phyloP scores from a whole-genome alignment of 2,888 invertebrate genomes.

The Automeris io region DNA sequence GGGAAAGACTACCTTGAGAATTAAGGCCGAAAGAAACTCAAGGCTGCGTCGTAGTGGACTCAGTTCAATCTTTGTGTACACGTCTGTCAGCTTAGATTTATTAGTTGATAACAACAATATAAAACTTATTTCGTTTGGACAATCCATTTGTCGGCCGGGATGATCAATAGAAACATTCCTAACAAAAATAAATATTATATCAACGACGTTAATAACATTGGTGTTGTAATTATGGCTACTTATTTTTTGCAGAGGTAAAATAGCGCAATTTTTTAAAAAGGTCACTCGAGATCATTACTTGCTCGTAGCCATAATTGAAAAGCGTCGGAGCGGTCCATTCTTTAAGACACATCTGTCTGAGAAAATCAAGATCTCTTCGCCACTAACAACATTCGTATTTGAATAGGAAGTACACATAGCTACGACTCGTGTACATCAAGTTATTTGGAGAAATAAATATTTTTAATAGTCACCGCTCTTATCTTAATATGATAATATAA shows the following conservation, averaged over 20 bases:
- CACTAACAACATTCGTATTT: conserved; percentile 34
- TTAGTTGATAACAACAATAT: no score
- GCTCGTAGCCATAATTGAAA: conserved; percentile 60
- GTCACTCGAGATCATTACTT: conserved; percentile 63
- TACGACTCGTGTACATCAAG: neutral
- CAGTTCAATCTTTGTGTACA: no score
- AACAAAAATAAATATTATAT: no score
- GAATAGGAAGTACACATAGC: conserved; percentile 18
- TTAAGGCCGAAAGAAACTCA: no score
- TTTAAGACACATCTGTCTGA: conserved; percentile 56
- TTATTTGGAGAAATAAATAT: neutral
- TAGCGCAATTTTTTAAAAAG: conserved; percentile 68
- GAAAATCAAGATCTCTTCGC: conserved; percentile 36
- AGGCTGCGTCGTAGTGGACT: no score
- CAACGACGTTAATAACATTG: conserved; percentile 19
- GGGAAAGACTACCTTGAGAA: no score
- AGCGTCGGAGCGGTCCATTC: conserved; percentile 42
- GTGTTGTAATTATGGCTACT: conserved; percentile 62
- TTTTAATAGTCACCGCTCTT: neutral
- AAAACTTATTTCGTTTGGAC: no score
- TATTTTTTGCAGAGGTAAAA: conserved; percentile 52
- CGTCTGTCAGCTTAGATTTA: no score
- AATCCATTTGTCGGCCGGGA: no score
- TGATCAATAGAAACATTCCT: no score
- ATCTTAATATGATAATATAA: neutral